phyloP scores from a whole-genome alignment of 2,113 vertebrate species.

The Clarias magur region DNA sequence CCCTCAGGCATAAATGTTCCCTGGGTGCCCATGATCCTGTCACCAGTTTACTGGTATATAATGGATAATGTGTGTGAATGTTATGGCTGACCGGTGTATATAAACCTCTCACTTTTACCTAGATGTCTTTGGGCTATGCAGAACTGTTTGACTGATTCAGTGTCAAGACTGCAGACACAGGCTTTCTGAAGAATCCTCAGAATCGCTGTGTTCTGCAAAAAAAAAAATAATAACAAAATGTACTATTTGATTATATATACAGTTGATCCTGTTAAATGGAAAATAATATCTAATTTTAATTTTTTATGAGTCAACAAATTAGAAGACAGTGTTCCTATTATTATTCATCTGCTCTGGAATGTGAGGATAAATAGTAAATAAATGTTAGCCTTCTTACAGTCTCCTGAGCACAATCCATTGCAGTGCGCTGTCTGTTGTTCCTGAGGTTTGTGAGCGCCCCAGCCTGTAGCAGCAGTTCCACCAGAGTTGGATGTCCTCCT shows the following conservation, averaged over 20 bases:
- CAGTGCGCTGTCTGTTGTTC: constrained; percentile 80
- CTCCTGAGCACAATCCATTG: constrained; percentile 82
- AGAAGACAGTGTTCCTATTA: background rate
- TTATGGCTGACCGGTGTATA: too few species aligned
- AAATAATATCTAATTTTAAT: too few species aligned
- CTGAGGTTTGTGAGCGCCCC: constrained; percentile 74
- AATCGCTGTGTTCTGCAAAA: constrained; percentile 87
- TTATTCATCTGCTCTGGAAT: background rate
- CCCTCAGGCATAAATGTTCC: too few species aligned
- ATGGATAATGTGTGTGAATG: too few species aligned
- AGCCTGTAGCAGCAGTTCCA: constrained; percentile 80
- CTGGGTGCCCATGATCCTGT: too few species aligned
- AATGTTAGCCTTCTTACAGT: constrained; percentile 73
- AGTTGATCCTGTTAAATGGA: too few species aligned
- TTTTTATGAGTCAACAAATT: background rate
- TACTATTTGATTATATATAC: too few species aligned
- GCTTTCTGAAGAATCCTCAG: constrained; percentile 82
- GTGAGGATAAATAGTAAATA: background rate
- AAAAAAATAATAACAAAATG: too few species aligned
- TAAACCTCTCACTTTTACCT: constrained; percentile 54
- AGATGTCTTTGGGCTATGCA: constrained; percentile 69
- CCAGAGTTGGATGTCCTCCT: constrained; percentile 71
- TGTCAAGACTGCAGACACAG: constrained; percentile 66
- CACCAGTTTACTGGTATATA: too few species aligned
- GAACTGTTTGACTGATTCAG: constrained; percentile 65